Percentiles rank a stretch among this genome's conserved stretches.
Conservation (phyloP, 2,888 invertebrate species). For the Hypomecis atomaria region DNA sequence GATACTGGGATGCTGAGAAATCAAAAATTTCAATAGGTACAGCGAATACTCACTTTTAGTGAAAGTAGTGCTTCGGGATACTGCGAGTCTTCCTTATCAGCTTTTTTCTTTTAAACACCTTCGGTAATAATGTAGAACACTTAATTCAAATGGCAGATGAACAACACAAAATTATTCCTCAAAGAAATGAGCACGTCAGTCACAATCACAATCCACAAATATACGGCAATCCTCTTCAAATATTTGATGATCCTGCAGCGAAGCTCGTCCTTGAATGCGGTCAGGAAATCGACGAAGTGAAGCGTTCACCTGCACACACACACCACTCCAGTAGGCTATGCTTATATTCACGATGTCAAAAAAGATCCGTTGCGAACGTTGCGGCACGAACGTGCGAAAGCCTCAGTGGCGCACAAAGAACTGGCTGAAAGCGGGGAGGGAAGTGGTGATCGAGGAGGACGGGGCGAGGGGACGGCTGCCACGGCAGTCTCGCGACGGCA, state of each 20-base stretch:
- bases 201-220: conserved; percentile 68
- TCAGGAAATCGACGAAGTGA: conserved; percentile 61
- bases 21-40: no score
- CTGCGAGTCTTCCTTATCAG: conserved; percentile 38
- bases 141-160: conserved; percentile 32
- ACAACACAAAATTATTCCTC: conserved; percentile 50
- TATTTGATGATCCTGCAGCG: conserved; percentile 45
- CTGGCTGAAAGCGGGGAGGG: conserved; percentile 81
- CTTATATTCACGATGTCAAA: conserved; percentile 65
- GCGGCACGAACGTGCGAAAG: conserved; percentile 69
- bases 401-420: conserved; percentile 81
- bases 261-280: conserved; percentile 65
- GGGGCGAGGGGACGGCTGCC: conserved; percentile 63
- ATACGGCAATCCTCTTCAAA: conserved; percentile 49
- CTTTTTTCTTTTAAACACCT: conserved; percentile 38
- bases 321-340: conserved; percentile 67
- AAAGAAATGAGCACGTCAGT: conserved; percentile 50
- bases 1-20: neutral
- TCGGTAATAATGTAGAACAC: conserved; percentile 46
- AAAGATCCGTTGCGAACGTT: conserved; percentile 58
- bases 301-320: conserved; percentile 69
- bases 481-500: conserved; percentile 71
- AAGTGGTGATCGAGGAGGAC: conserved; percentile 62
- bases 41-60: conserved; percentile 36
- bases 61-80: conserved; percentile 30